Conservation (phyloP, 2,113 vertebrate species). For the Sylvietta virens region DNA sequence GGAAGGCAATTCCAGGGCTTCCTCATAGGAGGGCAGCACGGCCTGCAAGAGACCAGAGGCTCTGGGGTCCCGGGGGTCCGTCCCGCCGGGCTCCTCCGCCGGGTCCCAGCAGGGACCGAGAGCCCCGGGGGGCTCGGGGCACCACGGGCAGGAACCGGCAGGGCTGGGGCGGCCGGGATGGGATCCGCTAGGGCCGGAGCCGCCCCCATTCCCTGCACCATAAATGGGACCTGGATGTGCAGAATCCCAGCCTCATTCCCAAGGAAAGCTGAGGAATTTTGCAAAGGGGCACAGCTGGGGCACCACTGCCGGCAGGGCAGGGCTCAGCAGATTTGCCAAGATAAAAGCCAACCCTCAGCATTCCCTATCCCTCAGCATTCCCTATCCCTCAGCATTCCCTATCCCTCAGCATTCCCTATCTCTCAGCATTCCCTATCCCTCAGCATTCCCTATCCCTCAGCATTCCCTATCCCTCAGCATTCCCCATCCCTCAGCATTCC, state of each 20-base stretch:
- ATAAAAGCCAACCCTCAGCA: neutral
- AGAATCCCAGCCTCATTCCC: neutral
- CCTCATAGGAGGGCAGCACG: slow-evolving; percentile 75
- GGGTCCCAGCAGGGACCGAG: too few relatives aligned
- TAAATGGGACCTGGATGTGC: neutral
- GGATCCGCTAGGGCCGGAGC: neutral
- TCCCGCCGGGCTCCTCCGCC: neutral
- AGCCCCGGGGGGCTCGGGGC: neutral
- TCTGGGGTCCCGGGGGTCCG: neutral
- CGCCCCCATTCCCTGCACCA: neutral
- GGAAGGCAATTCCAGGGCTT: slow-evolving; percentile 72
- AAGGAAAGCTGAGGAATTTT: neutral
- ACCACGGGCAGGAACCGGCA: neutral
- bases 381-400: neutral
- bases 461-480: neutral
- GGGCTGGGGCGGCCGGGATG: neutral
- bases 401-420: neutral
- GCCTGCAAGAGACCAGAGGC: slow-evolving; percentile 41
- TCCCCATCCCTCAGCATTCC: neutral
- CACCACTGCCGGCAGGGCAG: neutral
- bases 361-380: neutral
- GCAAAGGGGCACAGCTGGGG: neutral
- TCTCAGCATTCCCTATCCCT: neutral
- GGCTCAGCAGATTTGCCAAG: neutral
- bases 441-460: neutral